Evolutionary conservation across 53 echinoderm and acorn worm genomes (phyloP), one percentile per base, ranked within the genome.

Genomic region (Antedon mediterranea): DNA sequence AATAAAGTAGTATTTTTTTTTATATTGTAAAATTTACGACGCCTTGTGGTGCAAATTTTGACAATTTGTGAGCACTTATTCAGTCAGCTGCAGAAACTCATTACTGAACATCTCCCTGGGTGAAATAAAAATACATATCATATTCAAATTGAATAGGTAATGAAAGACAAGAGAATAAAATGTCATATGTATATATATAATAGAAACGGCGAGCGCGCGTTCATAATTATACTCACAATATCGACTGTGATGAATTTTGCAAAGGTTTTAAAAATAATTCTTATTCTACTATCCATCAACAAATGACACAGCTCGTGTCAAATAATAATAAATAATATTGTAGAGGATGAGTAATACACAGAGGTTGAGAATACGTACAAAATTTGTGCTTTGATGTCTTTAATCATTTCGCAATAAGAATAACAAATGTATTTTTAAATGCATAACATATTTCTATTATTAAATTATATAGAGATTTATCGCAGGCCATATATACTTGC

Each of bases 61-160:
- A 57, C 57, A 57, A 57, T 57, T 57, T 57, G 57, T 57, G 57
- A 57, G 57, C 57, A 57, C 57, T 57, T 57, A 57, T 57, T 57
- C 57, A 57, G 9, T 57, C 57, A 57, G 57, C 57, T 23, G 20
- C 2, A 57, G 57, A 57, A 57, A 57, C 57, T 57, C 57, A 57
- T 57, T 57, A 57, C 57, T 57, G 23, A 15, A 57, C 57, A 26
- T 57, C 57, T 57, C 57, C 57, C 57, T 57, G 57, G 57, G 57
- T 57, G 57, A 57, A 13, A 57, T 57, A 57, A 6, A 57, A 57
- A 57, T 57, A 57, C 57, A 57, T 57, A 57, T 18, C 57, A 18
- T 57, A 57, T 57, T 2, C 23, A 57, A 57, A 57, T 57, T 57
- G 57, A 57, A 57, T 57, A 18, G 23, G 9, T 57, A 23, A 57